Evolutionary conservation across 2,797 vertebrate genomes (phyloP).

Genomic region (Mallotus villosus): DNA sequence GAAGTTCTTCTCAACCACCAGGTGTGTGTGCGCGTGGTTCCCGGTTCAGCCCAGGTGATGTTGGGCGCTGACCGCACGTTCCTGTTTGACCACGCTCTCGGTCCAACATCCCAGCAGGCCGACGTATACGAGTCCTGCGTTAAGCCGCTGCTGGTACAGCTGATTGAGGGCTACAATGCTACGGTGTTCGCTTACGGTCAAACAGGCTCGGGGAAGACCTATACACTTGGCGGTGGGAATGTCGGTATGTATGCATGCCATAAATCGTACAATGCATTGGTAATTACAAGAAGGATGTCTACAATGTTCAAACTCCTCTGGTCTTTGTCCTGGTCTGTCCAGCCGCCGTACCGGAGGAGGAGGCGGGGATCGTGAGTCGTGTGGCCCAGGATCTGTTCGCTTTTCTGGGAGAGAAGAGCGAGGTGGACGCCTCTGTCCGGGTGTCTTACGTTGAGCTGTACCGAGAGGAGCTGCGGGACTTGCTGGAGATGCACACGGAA

Average conservation of each 20-base stretch:
- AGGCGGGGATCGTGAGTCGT: conserved; percentile 84
- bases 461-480: conserved; percentile 86
- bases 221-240: conserved; percentile 83
- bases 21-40: conserved; percentile 80
- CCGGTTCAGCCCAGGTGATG: conserved; percentile 77
- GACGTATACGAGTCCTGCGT: conserved; percentile 85
- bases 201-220: conserved; percentile 91
- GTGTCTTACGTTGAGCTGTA: conserved; percentile 90
- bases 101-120: conserved; percentile 78
- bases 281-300: neutral
- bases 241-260: conserved; percentile 68
- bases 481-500: conserved; percentile 81
- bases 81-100: conserved; percentile 88
- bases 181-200: conserved; percentile 92
- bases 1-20: conserved; percentile 84
- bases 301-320: no score
- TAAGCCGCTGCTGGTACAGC: conserved; percentile 79
- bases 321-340: conserved; percentile 13
- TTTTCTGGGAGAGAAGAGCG: conserved; percentile 73
- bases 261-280: neutral
- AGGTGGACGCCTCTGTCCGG: conserved; percentile 70
- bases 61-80: conserved; percentile 82
- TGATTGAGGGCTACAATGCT: conserved; percentile 85
- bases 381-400: conserved; percentile 86
- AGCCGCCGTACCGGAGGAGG: conserved; percentile 73